phyloP scores from a whole-genome alignment of 2,888 invertebrate species.

The Eustalomyia histrio region DNA sequence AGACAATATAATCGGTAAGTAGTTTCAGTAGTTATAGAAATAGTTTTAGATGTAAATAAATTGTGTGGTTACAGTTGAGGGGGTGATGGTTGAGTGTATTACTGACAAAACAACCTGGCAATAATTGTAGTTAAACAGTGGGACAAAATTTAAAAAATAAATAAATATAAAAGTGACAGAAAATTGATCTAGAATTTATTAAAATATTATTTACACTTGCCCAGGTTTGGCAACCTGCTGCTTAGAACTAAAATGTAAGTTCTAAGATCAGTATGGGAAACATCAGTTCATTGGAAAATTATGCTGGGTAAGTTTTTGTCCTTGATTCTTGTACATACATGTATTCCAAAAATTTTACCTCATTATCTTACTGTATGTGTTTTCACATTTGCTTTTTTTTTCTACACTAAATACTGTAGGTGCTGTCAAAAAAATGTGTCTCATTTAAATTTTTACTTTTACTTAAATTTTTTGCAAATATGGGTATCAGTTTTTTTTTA shows the following conservation, averaged over 20 bases:
- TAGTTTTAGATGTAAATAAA: background rate
- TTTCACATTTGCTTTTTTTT: too few species aligned
- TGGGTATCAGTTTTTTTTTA: background rate
- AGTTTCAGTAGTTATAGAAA: background rate
- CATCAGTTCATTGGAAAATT: too few species aligned
- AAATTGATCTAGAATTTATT: too few species aligned
- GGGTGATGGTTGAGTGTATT: background rate
- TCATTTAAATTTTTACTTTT: slow-evolving; percentile 4
- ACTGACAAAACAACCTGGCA: background rate
- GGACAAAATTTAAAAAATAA: too few species aligned
- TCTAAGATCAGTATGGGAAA: too few species aligned
- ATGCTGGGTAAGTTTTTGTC: too few species aligned
- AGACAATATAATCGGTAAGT: slow-evolving; percentile 34
- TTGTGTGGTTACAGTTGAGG: background rate
- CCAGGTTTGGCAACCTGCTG: too few species aligned
- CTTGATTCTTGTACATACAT: too few species aligned
- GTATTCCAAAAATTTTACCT: too few species aligned
- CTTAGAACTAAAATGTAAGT: too few species aligned
- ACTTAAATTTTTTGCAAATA: background rate
- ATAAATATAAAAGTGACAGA: too few species aligned
- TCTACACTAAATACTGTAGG: background rate
- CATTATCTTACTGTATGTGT: background rate
- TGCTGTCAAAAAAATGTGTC: background rate
- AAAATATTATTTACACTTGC: too few species aligned
- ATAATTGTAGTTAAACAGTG: slow-evolving; percentile 8